phyloP scores from a whole-genome alignment of 2,113 vertebrate species.

The Spermophilus dauricus region DNA sequence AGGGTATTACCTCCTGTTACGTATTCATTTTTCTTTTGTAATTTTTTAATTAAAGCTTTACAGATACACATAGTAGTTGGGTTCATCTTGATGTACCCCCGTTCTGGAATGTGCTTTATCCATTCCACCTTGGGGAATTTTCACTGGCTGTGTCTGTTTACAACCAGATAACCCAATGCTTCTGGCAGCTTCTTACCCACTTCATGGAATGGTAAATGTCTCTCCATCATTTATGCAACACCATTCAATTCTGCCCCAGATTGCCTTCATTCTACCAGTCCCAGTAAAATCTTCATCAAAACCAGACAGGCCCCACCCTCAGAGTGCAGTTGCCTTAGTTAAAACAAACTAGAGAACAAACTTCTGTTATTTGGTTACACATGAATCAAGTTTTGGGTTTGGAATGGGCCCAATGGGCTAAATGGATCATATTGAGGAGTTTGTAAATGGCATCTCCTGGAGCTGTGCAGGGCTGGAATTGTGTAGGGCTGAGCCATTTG shows the following conservation, averaged over 20 bases:
- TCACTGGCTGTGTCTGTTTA: not conserved
- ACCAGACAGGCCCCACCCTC: not conserved
- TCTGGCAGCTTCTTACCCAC: not conserved
- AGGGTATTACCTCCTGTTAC: not conserved
- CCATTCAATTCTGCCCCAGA: not conserved
- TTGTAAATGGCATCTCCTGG: accelerated
- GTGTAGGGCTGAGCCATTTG: not conserved
- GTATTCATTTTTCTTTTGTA: not conserved
- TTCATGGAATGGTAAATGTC: not conserved
- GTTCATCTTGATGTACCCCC: not conserved
- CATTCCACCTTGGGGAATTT: not conserved
- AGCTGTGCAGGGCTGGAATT: not conserved
- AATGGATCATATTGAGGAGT: not conserved
- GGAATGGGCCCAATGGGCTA: not conserved
- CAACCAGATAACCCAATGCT: not conserved
- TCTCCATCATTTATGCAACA: not conserved
- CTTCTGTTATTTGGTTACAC: constrained; percentile 11
- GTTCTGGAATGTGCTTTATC: not conserved
- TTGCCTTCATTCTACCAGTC: not conserved
- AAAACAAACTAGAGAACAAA: too few relatives aligned
- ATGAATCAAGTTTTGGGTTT: not conserved
- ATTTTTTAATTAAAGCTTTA: too few relatives aligned
- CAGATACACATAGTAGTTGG: too few relatives aligned
- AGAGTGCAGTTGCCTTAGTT: not conserved
- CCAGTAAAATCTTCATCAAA: not conserved